These are phyloP conservation scores for Notarius quadriscutis DNA, from an alignment of 2,113 vertebrate genomes.

Conservation along the genomic window DNA sequence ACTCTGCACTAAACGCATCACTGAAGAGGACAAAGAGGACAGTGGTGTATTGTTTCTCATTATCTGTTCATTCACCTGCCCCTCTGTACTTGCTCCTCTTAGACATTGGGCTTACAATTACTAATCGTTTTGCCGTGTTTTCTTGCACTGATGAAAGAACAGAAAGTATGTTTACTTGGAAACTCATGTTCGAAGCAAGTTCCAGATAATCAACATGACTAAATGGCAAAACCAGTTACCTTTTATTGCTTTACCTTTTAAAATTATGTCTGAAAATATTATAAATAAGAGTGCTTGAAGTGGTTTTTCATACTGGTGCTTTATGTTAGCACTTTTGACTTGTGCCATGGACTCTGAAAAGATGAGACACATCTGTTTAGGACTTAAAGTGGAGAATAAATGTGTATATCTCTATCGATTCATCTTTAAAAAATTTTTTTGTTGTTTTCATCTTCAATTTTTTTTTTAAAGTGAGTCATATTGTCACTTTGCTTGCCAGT, in stretches of 20 bases:
- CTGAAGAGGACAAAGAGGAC: not conserved
- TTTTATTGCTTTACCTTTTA: not conserved
- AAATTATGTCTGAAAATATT: not conserved
- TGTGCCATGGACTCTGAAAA: not conserved
- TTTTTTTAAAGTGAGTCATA: not conserved
- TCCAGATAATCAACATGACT: not conserved
- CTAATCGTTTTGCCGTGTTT: not conserved
- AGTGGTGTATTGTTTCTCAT: slow-evolving; percentile 3
- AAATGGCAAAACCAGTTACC: not conserved
- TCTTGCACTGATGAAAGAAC: no score
- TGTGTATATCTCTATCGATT: not conserved
- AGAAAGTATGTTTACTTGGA: not conserved
- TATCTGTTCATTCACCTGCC: not conserved
- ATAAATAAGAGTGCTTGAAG: not conserved
- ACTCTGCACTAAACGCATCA: not conserved
- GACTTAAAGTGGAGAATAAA: not conserved
- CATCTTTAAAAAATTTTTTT: not conserved
- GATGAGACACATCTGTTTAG: not conserved
- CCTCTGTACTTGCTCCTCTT: not conserved
- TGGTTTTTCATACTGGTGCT: not conserved
- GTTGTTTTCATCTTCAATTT: not conserved
- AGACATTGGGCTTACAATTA: not conserved
- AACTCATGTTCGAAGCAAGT: not conserved
- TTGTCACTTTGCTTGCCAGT: not conserved
- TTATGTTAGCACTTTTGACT: not conserved